Base-by-base conservation (phyloP, 2,888 invertebrate genomes). In the Leucoma salicis region DNA sequence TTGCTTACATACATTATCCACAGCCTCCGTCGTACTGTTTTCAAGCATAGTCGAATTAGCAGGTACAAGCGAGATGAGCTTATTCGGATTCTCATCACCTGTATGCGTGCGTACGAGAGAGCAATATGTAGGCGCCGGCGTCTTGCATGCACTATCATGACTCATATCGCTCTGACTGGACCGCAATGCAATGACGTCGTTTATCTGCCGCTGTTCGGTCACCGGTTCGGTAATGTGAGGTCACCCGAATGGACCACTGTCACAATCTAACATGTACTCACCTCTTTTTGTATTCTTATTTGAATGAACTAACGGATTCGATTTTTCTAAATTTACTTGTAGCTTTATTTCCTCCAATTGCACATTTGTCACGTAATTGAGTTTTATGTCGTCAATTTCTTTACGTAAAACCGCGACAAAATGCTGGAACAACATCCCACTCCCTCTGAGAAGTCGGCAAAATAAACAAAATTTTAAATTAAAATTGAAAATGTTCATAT, bases 281-380 rank as follows among this genome's bases (percentile, higher is more conserved):
- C 25, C 25, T 25, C 25, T 25, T 25, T 25, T 25, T 10, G 25
- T 38, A 24, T 38, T 14, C 0, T 31, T 31, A 24, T 38, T 31
- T 1, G 21, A n/a, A 24, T 24, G 18, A 24, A 24, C 14, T 14
- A 39, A 8, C 2, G 39, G 28, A n/a, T n/a, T n/a, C n/a, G n/a
- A n/a, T 16, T 16, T 16, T 16, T 16, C 16, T 4, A 16, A 16
- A 3, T 16, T 16, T n/a, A n/a, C n/a, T n/a, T n/a, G n/a, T 16
- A n/a, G n/a, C n/a, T n/a, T n/a, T n/a, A n/a, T n/a, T n/a, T n/a
- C n/a, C n/a, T n/a, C n/a, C n/a, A n/a, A n/a, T n/a, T n/a, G n/a
- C n/a, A n/a, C n/a, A n/a, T n/a, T n/a, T n/a, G n/a, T n/a, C n/a
- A n/a, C n/a, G n/a, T n/a, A n/a, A n/a, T n/a, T n/a, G n/a, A n/a